Base-by-base conservation (phyloP, 2,797 vertebrate species). In the Notamacropus eugenii region DNA sequence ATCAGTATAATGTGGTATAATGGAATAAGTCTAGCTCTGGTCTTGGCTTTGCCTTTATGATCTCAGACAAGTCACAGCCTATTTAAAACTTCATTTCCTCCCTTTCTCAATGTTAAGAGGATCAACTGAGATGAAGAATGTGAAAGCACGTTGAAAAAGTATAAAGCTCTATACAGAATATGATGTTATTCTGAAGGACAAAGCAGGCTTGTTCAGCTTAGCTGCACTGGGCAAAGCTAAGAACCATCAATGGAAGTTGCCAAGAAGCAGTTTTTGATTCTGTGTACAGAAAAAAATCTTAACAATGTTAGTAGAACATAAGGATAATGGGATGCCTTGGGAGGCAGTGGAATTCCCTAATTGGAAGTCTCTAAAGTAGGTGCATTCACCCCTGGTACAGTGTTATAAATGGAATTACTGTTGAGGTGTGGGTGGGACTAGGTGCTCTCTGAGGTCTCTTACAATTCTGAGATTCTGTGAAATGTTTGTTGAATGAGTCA, bases 401-500 rank as follows among this genome's bases (percentile, higher is more conserved):
- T 87, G 74, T 87, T 87, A 87, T 87, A 87, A 87, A 87, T 50
- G 40, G 22, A 40, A 87, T 87, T 27, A 87, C 22, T 87, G 40
- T 50, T 87, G 74, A 87, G 22, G 40, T 46, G 0, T 46, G 74
- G 22, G 40, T 50, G 74, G 9, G 74, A 50, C 40, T 87, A 87
- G 40, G 74, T 87, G 40, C 74, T 46, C 40, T 87, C 9, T 6
- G 22, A 87, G 40, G 10, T 50, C 31, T 87, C 40, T 74, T 74
- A 40, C 6, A 74, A 9, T 74, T 40, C 5, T 74, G n/a, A 74
- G n/a, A 74, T 22, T 74, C 67, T 74, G 40, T 40, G 67, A 74
- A 58, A 59, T 95, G 55, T 56, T 82, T 96, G 54, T 74, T 94
- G 90, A 95, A 54, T 90, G 34, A 56, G 94, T 13, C 92, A 46